Evolutionary conservation across 1,140 invertebrate genomes (phyloP), one percentile per base, ranked within the genome.

Genomic region (Gryllus bimaculatus): DNA sequence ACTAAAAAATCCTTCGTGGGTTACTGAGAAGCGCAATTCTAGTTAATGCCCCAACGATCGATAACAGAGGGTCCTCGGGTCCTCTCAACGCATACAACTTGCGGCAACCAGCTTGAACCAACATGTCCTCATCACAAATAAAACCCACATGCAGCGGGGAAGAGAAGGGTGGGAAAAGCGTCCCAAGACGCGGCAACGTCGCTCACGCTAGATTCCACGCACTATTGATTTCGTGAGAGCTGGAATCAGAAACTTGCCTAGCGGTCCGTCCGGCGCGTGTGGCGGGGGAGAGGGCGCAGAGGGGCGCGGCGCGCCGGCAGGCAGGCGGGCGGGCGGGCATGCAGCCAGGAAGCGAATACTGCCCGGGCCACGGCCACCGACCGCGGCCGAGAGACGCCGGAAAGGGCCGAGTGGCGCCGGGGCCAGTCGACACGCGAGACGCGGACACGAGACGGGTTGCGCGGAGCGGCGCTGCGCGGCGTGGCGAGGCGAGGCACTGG

Each of bases 221-320:
- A 78, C 78, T 78, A 78, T 78, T 78, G 78, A 78, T 78, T 78
- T 78, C 78, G 78, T 78, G 78, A 49, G 78, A 78, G 78, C 78
- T 78, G 78, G 78, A 78, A 78, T 78, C 78, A 78, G 66, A 78
- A 78, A 78, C 78, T 49, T 78, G 76, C 76, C 48, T 75, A 39
- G 76, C 74, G n/a, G 74, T n/a, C 74, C 74, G 74, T 10, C 74
- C 74, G 13, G 76, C 48, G 47, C 20, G 76, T 15, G 15, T 20
- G 20, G 48, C 20, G 54, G 48, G 54, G 54, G 48, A 48, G 47
- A 15, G 47, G 77, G 78, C 21, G 18, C 73, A 5, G 78, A 74
- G 76, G 39, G 47, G 47, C 48, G 76, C 76, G 48, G 76, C 47
- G 76, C 76, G 47, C 47, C 20, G 76, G 47, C 47, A 21, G 76